Evolutionary conservation across 30 jellyfish, hydroid and myxozoan species (phyloP).

Genomic region (Nemopilema nomurai): DNA sequence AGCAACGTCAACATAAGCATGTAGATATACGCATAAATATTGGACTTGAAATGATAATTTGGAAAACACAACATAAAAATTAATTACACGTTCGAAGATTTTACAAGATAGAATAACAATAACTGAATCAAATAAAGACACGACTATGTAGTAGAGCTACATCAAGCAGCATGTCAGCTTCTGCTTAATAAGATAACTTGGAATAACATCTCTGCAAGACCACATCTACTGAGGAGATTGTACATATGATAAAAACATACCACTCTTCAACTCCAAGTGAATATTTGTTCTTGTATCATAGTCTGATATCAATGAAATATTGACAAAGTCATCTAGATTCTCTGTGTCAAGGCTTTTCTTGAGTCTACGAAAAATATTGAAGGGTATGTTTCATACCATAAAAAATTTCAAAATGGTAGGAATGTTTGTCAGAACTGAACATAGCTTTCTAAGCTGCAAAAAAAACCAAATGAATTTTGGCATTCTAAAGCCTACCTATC

Average conservation of each 20-base stretch:
- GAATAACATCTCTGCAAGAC: neutral
- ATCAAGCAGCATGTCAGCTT: too few relatives aligned
- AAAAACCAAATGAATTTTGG: neutral
- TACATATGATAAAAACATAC: constrained; percentile 14
- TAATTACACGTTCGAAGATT: too few relatives aligned
- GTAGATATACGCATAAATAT: too few relatives aligned
- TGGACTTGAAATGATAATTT: too few relatives aligned
- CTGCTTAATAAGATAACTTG: too few relatives aligned
- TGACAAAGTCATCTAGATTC: constrained; percentile 39
- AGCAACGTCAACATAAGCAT: too few relatives aligned
- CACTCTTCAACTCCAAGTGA: constrained; percentile 46
- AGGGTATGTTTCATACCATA: neutral
- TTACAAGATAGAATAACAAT: too few relatives aligned
- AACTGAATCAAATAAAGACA: too few relatives aligned
- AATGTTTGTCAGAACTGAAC: too few relatives aligned
- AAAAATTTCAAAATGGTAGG: neutral
- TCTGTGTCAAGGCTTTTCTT: constrained; percentile 16
- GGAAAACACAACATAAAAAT: too few relatives aligned
- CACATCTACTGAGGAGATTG: neutral
- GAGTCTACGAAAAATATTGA: constrained; percentile 34
- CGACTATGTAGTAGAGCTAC: too few relatives aligned
- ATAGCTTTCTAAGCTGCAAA: too few relatives aligned
- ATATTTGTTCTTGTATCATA: constrained; percentile 39
- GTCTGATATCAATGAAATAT: constrained; percentile 31
- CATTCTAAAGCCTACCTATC: neutral